phyloP scores from a whole-genome alignment of 1,140 invertebrate genomes.

The Cotesia glomerata region DNA sequence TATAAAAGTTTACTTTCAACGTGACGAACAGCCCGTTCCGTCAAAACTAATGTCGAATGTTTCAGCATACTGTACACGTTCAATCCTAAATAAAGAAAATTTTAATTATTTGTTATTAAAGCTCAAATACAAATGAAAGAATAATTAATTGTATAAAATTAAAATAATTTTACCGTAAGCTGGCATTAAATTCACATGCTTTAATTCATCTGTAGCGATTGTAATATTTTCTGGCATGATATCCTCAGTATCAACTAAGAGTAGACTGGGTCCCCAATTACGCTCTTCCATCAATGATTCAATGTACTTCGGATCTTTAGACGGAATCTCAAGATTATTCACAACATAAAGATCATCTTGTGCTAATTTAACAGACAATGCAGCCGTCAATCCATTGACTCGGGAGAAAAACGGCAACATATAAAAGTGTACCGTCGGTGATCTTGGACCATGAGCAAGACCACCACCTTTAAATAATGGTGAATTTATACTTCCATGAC shows the following conservation, averaged over 20 bases:
- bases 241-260: conserved; percentile 89
- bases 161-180: conserved; percentile 75
- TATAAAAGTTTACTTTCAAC: conserved; percentile 88
- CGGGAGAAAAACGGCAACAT: conserved; percentile 84
- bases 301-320: conserved; percentile 81
- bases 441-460: conserved; percentile 84
- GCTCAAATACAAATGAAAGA: background rate
- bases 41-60: conserved; percentile 92
- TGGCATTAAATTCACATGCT: conserved; percentile 94
- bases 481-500: conserved; percentile 90
- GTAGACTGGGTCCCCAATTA: conserved; percentile 94
- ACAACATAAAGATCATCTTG: conserved; percentile 96
- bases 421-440: conserved; percentile 88
- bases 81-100: conserved; percentile 61
- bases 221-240: conserved; percentile 87
- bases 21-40: conserved; percentile 79
- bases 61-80: conserved; percentile 94
- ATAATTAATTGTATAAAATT: background rate
- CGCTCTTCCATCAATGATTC: conserved; percentile 80
- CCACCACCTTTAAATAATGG: conserved; percentile 86
- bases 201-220: conserved; percentile 75
- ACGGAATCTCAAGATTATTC: conserved; percentile 83
- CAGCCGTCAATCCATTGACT: conserved; percentile 79
- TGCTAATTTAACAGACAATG: conserved; percentile 88
- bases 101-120: conserved; percentile 8